Conservation (phyloP, 2,888 invertebrate species). For the Brachycybe producta region DNA sequence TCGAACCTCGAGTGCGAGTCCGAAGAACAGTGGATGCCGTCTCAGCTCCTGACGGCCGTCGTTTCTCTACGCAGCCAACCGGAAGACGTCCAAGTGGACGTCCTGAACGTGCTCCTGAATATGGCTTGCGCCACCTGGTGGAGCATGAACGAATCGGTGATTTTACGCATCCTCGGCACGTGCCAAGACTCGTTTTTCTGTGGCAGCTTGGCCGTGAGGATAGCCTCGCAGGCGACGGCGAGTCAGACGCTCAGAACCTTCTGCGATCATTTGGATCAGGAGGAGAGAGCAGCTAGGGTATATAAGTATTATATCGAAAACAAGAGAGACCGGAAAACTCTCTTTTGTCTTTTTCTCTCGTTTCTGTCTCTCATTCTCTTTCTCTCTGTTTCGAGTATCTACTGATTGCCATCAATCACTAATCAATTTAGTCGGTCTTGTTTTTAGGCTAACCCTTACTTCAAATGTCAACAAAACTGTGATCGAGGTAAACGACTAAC, state of each 20-base stretch:
- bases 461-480: too few relatives aligned
- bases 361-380: too few relatives aligned
- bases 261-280: slow-evolving; percentile 51
- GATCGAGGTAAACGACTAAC: too few relatives aligned
- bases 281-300: slow-evolving; percentile 41
- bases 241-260: slow-evolving; percentile 78
- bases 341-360: too few relatives aligned
- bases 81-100: slow-evolving; percentile 69
- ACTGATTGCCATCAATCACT: too few relatives aligned
- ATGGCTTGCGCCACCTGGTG: slow-evolving; percentile 78
- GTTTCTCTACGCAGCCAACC: slow-evolving; percentile 62
- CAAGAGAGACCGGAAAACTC: too few relatives aligned
- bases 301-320: neutral
- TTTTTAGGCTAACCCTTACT: too few relatives aligned
- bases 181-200: slow-evolving; percentile 69
- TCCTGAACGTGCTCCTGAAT: slow-evolving; percentile 52
- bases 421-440: too few relatives aligned
- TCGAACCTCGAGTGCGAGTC: slow-evolving; percentile 61
- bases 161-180: slow-evolving; percentile 71
- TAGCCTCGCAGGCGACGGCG: slow-evolving; percentile 78
- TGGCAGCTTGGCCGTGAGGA: slow-evolving; percentile 65
- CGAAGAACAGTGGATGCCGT: slow-evolving; percentile 82
- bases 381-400: too few relatives aligned
- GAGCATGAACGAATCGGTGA: slow-evolving; percentile 75
- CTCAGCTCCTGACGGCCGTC: slow-evolving; percentile 75